Percentiles rank a stretch among this genome's conserved stretches.
phyloP scores from a whole-genome alignment of 1,140 invertebrate species.

The Tetragnatha versicolor region DNA sequence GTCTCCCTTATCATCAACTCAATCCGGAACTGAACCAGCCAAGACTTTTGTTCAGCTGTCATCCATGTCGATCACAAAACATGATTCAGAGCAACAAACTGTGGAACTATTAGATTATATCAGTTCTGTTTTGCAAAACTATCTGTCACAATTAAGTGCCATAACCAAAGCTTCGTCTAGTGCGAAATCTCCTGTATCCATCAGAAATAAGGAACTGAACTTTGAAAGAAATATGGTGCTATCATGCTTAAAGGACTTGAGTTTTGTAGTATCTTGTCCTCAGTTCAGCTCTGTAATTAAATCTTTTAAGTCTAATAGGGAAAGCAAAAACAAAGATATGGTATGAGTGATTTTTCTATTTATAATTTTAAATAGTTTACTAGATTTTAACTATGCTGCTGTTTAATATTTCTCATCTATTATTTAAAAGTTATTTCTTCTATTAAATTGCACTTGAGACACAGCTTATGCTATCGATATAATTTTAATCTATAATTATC shows the following conservation, averaged over 20 bases:
- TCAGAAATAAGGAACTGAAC: background rate
- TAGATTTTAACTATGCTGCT: too few relatives aligned
- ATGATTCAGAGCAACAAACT: conserved; percentile 3
- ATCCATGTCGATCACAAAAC: conserved; percentile 15
- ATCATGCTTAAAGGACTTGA: conserved; percentile 23
- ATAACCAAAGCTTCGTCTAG: background rate
- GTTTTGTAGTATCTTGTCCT: background rate
- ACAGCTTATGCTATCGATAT: too few relatives aligned
- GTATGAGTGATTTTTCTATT: too few relatives aligned
- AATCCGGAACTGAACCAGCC: background rate
- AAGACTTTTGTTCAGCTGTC: background rate
- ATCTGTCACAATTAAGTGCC: background rate
- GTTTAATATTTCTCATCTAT: too few relatives aligned
- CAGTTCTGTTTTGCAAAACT: background rate
- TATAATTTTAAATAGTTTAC: too few relatives aligned
- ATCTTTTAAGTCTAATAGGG: too few relatives aligned
- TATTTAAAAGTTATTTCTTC: too few relatives aligned
- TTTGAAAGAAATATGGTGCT: background rate
- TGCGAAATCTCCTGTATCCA: conserved; percentile 6
- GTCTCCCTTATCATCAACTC: background rate
- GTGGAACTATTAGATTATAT: conserved; percentile 23
- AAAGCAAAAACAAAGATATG: too few relatives aligned
- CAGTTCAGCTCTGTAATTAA: background rate
- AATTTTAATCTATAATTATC: too few relatives aligned
- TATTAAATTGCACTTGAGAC: too few relatives aligned